Evolutionary conservation across 1,140 invertebrate species (phyloP), one percentile per base, ranked within the genome.

Genomic region (Ceratosolen solmsi): DNA sequence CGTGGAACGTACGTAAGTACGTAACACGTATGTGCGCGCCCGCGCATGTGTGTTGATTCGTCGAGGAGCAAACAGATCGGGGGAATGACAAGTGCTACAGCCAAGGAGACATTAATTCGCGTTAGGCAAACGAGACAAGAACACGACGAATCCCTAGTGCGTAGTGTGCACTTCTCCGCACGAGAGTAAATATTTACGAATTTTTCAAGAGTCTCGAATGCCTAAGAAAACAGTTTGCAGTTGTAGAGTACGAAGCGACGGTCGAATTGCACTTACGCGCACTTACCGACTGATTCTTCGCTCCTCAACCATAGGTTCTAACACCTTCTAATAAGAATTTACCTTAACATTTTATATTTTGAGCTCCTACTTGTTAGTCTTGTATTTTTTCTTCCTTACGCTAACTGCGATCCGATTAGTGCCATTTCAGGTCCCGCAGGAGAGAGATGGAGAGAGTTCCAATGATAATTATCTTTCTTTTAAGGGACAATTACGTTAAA

Each of bases 181-280:
- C 83, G 82, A 84, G 85, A 85, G 89, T 89, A 90, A 91, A 90
- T 90, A 90, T 91, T 91, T 91, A 88, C 86, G 86, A 90, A 90
- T 89, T 89, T 87, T 87, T 89, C 25, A 88, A 88, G 87, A 73
- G 87, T 74, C 81, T 84, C 87, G 84, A 90, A 86, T 88, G 87
- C 89, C 88, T 90, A 87, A 89, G 89, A 87, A 91, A 91, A 90
- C 89, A 88, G 87, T 89, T 89, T 88, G 87, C 85, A 77, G 80
- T 84, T 82, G 74, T 79, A 76, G 80, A 82, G 74, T 80, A 78
- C 30, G 9, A 38, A 79, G 51, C 72, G 70, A 38, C 27, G 74
- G 71, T 41, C 36, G 20, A 8, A 1, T 4, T 27, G 25, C 27
- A 7, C 15, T 20, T 58, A 17, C 38, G n/a, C 25, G 65, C 2